Evolutionary conservation across 2,888 invertebrate genomes (phyloP).

Genomic region (Blastobasis adustella): DNA sequence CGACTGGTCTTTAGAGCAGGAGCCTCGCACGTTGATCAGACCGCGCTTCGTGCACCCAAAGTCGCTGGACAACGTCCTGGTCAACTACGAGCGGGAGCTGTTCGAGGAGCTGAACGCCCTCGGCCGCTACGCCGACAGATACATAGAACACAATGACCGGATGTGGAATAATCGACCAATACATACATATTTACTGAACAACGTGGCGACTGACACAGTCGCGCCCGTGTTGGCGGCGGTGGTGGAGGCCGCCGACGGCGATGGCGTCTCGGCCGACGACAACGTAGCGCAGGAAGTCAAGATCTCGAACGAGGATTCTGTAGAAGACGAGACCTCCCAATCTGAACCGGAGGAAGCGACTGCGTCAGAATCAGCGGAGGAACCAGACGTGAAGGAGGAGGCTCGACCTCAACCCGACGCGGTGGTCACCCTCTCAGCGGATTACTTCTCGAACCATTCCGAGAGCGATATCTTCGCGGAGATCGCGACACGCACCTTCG

Average conservation of each 20-base stretch:
- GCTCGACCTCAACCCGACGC: conserved; percentile 35
- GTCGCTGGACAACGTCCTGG: conserved; percentile 79
- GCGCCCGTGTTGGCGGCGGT: conserved; percentile 46
- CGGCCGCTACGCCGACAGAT: conserved; percentile 59
- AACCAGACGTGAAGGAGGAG: conserved; percentile 13
- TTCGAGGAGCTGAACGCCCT: conserved; percentile 84
- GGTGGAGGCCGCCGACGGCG: conserved; percentile 36
- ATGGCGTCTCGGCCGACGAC: conserved; percentile 60
- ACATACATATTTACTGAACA: conserved; percentile 68
- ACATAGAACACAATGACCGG: conserved; percentile 57
- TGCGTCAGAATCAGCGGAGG: conserved; percentile 2
- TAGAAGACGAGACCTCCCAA: conserved; percentile 14
- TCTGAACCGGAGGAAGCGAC: conserved; percentile 13
- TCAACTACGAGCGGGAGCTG: conserved; percentile 82
- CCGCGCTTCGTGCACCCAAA: conserved; percentile 82
- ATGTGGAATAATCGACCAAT: conserved; percentile 53
- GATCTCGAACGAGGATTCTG: conserved; percentile 48
- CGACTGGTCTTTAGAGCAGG: conserved; percentile 78
- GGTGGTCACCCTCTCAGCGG: conserved; percentile 55
- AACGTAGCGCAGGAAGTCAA: conserved; percentile 66
- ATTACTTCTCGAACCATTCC: conserved; percentile 48
- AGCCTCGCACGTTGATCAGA: conserved; percentile 71
- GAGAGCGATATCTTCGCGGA: conserved; percentile 58
- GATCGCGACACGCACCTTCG: conserved; percentile 57
- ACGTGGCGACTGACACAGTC: conserved; percentile 64